phyloP scores from a whole-genome alignment of 2,113 vertebrate species.

The Dipodomys ordii region DNA sequence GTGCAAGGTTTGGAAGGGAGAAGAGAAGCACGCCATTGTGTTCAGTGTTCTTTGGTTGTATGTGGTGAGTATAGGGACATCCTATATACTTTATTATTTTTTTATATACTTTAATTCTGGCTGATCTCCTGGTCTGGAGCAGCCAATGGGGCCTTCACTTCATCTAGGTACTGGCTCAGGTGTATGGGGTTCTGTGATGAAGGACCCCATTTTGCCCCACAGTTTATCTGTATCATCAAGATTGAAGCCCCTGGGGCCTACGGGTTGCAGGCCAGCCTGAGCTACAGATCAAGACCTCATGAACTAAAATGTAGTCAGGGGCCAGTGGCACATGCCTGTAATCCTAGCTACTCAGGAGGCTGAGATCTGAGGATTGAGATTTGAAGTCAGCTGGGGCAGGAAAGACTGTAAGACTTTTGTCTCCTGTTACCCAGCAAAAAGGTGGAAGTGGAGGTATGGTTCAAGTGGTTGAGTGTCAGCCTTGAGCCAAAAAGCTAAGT shows the following conservation, averaged over 20 bases:
- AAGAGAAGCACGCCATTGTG: background rate
- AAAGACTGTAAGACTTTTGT: no score
- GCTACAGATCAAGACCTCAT: background rate
- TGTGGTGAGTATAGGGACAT: no score
- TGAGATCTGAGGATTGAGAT: no score
- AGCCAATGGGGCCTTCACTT: background rate
- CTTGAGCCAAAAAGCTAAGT: no score
- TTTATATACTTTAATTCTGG: background rate
- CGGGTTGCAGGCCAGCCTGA: background rate
- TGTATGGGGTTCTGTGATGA: background rate
- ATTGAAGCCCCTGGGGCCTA: background rate
- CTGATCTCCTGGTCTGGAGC: background rate
- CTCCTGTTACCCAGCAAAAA: no score
- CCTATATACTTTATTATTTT: background rate
- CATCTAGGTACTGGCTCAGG: background rate
- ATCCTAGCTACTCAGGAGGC: no score
- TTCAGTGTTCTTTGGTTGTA: background rate
- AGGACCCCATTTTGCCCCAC: background rate
- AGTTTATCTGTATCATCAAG: background rate
- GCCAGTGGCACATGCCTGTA: no score
- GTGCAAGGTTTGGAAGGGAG: background rate
- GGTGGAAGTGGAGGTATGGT: no score
- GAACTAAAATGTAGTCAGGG: background rate
- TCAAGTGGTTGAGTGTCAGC: no score
- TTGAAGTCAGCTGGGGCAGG: no score